These are phyloP conservation scores for Arvicanthis niloticus DNA, from an alignment of 2,113 vertebrate genomes.

Conservation along the genomic window DNA sequence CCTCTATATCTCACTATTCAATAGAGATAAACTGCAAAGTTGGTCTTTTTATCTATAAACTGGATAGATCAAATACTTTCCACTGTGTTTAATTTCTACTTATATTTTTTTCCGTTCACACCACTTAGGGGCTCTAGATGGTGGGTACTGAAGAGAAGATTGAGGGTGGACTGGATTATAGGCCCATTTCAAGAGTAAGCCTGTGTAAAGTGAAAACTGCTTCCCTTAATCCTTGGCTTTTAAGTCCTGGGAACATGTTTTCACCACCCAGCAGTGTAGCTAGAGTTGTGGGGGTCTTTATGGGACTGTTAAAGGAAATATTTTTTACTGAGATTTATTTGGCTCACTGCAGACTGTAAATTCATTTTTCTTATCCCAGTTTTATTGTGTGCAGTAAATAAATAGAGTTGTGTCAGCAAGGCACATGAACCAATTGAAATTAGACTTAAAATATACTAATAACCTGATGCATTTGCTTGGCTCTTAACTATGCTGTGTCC, in stretches of 20 bases:
- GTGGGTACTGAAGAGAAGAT: no score
- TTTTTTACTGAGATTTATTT: slow-evolving; percentile 72
- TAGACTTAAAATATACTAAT: slow-evolving; percentile 60
- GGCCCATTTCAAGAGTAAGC: not conserved
- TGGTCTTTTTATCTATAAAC: not conserved
- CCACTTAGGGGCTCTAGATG: not conserved
- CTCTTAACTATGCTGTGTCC: not conserved
- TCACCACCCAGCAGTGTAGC: not conserved
- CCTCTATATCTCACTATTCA: not conserved
- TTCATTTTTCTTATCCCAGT: slow-evolving; percentile 74
- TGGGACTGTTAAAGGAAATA: slow-evolving; percentile 46
- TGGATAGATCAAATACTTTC: not conserved
- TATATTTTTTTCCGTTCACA: not conserved
- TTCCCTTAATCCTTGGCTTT: slow-evolving; percentile 19
- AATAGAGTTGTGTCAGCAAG: slow-evolving; percentile 29
- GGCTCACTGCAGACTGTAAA: slow-evolving; percentile 64
- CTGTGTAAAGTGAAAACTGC: slow-evolving; percentile 32
- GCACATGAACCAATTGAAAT: slow-evolving; percentile 70
- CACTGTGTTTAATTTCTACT: not conserved
- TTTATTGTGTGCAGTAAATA: slow-evolving; percentile 62
- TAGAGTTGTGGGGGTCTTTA: slow-evolving; percentile 59
- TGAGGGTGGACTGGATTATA: not conserved
- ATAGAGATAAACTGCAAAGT: slow-evolving; percentile 10
- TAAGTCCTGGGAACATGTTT: slow-evolving; percentile 17
- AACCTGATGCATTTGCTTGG: not conserved